Percentiles rank a stretch among this genome's conserved stretches.
Evolutionary conservation across 2,797 vertebrate species (phyloP).

Genomic region (Sebastes cheni): DNA sequence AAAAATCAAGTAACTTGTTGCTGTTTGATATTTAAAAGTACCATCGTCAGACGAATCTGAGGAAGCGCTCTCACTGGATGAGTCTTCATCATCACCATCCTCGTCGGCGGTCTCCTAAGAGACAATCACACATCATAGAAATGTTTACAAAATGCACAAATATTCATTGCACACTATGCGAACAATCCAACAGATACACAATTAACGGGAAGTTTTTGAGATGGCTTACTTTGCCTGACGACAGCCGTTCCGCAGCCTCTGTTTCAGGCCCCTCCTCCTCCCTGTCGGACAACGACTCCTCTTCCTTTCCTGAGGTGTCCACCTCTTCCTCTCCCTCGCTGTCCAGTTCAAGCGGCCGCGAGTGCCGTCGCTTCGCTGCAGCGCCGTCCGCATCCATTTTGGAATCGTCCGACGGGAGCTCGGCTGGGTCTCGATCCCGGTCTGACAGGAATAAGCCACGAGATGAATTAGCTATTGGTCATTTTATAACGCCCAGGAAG

Average conservation of each 20-base stretch:
- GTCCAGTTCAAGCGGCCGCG: slow-evolving; percentile 91
- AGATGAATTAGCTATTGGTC: background rate
- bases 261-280: slow-evolving; percentile 83
- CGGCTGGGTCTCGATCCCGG: slow-evolving; percentile 85
- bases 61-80: slow-evolving; percentile 88
- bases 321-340: slow-evolving; percentile 94
- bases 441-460: slow-evolving; percentile 58
- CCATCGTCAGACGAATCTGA: slow-evolving; percentile 92
- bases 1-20: background rate
- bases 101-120: slow-evolving; percentile 75
- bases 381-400: slow-evolving; percentile 86
- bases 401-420: slow-evolving; percentile 84
- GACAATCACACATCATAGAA: background rate
- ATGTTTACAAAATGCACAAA: background rate
- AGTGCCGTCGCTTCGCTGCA: slow-evolving; percentile 85
- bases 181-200: background rate
- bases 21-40: slow-evolving; percentile 57
- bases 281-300: slow-evolving; percentile 83
- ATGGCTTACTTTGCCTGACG: slow-evolving; percentile 79
- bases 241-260: slow-evolving; percentile 73
- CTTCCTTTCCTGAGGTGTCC: slow-evolving; percentile 85
- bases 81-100: slow-evolving; percentile 80
- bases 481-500: background rate
- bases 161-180: background rate
- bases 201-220: fast-evolving